Conservation (phyloP, 35 echinoderm and acorn worm genomes). For the Lytechinus variegatus region DNA sequence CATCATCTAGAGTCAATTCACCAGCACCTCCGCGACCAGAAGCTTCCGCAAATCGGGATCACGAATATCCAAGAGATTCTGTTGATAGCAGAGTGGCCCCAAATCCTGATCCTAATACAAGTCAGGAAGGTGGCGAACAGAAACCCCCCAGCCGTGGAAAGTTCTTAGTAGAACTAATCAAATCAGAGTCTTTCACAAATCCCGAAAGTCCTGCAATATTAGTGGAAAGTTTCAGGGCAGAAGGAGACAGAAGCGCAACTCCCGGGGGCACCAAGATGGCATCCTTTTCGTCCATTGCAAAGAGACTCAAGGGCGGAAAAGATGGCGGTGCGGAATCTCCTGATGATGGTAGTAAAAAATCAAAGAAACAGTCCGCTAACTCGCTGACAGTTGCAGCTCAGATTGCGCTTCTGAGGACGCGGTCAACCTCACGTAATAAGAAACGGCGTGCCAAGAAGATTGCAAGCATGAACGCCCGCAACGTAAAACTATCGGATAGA, state of each 20-base stretch:
- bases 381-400: conserved; percentile 21
- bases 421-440: background rate
- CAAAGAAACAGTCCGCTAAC: background rate
- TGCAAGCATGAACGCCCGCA: background rate
- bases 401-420: conserved; percentile 24
- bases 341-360: background rate
- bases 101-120: background rate
- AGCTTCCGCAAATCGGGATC: background rate
- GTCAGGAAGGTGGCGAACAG: background rate
- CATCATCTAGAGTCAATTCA: background rate
- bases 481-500: background rate
- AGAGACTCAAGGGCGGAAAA: background rate
- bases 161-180: conserved; percentile 22
- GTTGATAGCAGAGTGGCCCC: background rate
- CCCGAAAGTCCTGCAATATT: background rate
- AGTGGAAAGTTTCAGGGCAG: background rate
- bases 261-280: background rate
- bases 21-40: background rate
- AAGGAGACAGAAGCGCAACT: background rate
- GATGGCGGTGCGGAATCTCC: background rate
- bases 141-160: conserved; percentile 29
- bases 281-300: background rate
- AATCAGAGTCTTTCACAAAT: conserved; percentile 23
- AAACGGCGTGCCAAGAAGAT: conserved; percentile 27
- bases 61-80: background rate